These are phyloP conservation scores for Microplitis deprimator DNA, from an alignment of 2,888 invertebrate species.

Conservation along the genomic window DNA sequence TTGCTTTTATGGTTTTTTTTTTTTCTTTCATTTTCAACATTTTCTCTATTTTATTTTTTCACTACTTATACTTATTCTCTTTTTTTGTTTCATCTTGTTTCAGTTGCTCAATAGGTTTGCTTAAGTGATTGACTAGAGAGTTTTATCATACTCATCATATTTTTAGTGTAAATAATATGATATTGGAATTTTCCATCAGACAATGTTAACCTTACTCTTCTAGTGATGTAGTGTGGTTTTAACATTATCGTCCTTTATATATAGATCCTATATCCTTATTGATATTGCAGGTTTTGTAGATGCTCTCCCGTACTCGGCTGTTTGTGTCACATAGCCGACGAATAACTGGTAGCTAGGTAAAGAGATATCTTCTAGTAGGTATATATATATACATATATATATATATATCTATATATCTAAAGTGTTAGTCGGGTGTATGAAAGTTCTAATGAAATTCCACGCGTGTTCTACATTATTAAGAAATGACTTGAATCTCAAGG, in stretches of 20 bases:
- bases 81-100: constrained; percentile 3
- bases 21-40: not conserved
- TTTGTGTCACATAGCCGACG: not conserved
- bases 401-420: not conserved
- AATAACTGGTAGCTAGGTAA: not conserved
- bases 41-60: constrained; percentile 3
- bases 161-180: not conserved
- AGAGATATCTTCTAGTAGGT: not conserved
- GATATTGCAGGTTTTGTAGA: not conserved
- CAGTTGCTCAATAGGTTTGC: constrained; percentile 14
- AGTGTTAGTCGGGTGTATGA: constrained; percentile 36
- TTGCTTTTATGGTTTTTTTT: constrained; percentile 15
- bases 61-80: not conserved
- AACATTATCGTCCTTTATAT: too few species aligned
- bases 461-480: constrained; percentile 53
- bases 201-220: not conserved
- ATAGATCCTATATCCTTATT: not conserved
- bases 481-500: constrained; percentile 52
- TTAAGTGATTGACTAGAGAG: constrained; percentile 5
- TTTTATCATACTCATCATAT: constrained; percentile 3
- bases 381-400: not conserved
- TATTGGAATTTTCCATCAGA: not conserved
- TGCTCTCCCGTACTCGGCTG: not conserved
- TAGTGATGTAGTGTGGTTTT: too few species aligned
- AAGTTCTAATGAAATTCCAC: constrained; percentile 59